Evolutionary conservation across 2,113 vertebrate species (phyloP).

Genomic region (Arenaria interpres): DNA sequence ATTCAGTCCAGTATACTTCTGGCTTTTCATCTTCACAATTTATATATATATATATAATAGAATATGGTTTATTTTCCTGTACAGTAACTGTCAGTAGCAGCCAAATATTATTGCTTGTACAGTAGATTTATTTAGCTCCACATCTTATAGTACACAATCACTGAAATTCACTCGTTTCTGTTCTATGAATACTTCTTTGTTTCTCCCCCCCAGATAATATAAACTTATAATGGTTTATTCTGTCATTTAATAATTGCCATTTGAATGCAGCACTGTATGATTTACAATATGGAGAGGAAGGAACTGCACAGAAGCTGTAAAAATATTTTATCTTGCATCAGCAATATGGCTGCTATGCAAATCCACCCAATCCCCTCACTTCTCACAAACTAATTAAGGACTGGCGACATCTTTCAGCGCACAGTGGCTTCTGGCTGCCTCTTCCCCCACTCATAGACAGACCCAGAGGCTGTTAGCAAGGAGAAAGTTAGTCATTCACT

Average conservation of each 20-base stretch:
- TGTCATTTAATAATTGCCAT: background rate
- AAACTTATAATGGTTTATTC: background rate
- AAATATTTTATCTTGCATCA: background rate
- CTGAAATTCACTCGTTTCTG: background rate
- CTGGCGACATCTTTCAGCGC: background rate
- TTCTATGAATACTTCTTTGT: background rate
- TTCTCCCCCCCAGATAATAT: background rate
- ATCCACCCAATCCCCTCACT: background rate
- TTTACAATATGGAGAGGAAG: background rate
- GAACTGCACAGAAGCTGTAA: background rate
- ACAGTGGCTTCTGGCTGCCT: background rate
- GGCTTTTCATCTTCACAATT: conserved; percentile 6
- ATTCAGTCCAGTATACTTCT: background rate
- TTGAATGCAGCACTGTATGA: background rate
- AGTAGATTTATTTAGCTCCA: background rate
- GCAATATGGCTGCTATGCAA: background rate
- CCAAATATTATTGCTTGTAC: background rate
- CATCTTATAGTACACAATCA: background rate
- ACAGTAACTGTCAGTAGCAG: background rate
- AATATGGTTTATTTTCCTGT: conserved; percentile 35
- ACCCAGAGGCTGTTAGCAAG: background rate
- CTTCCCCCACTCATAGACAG: background rate
- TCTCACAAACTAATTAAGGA: background rate
- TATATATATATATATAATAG: background rate
- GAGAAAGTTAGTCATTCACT: background rate